Percentiles rank a stretch among this genome's conserved stretches.
Conservation (phyloP, 1,140 invertebrate genomes). For the Caenorhabditis latens region DNA sequence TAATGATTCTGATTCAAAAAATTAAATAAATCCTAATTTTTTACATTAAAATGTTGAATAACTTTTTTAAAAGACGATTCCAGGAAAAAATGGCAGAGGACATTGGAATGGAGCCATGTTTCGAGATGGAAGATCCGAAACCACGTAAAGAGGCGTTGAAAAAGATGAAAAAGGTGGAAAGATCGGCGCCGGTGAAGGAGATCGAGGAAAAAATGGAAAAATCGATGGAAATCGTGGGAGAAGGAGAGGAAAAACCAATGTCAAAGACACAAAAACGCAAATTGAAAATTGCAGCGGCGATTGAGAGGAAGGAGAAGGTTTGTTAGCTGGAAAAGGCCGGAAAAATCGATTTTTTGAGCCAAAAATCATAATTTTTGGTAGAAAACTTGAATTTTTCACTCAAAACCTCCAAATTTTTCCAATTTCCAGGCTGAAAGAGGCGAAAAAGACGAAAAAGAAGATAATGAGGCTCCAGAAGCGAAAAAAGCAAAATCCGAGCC, state of each 20-base stretch:
- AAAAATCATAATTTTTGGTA: neutral
- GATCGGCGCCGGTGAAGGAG: neutral
- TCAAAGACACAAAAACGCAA: slow-evolving; percentile 38
- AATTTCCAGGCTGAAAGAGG: neutral
- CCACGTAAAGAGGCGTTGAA: slow-evolving; percentile 23
- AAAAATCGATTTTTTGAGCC: neutral
- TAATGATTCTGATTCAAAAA: neutral
- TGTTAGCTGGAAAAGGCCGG: neutral
- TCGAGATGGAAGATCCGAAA: slow-evolving; percentile 36
- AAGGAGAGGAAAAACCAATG: slow-evolving; percentile 21
- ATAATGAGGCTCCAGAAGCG: neutral
- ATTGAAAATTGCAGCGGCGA: neutral
- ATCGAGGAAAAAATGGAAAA: neutral
- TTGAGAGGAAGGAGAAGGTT: slow-evolving; percentile 23
- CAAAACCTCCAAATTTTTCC: too few relatives aligned
- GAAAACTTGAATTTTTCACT: neutral
- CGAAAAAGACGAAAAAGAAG: neutral
- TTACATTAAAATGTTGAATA: too few relatives aligned
- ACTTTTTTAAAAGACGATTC: too few relatives aligned
- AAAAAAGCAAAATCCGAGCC: neutral
- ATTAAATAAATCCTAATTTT: neutral
- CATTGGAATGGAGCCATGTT: slow-evolving; percentile 40
- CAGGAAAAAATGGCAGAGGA: slow-evolving; percentile 42
- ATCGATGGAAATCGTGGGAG: neutral
- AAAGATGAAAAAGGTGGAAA: slow-evolving; percentile 13